Evolutionary conservation across 2,888 invertebrate genomes (phyloP).

Genomic region (Tribolium freemani): DNA sequence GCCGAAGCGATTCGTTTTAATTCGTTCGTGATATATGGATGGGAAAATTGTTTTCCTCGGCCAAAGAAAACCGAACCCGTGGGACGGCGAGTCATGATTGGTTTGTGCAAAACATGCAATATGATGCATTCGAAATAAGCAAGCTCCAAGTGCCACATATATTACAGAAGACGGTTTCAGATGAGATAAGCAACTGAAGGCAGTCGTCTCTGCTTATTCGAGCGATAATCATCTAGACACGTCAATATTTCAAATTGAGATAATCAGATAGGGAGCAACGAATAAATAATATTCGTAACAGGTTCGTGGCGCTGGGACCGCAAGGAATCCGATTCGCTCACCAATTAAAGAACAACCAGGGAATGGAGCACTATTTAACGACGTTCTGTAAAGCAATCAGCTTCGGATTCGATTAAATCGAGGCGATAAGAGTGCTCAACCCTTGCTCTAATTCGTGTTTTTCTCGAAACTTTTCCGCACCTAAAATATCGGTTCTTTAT

Average conservation of each 20-base stretch:
- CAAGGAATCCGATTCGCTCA: conserved; percentile 22
- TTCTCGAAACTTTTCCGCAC: conserved; percentile 1
- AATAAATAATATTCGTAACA: conserved; percentile 35
- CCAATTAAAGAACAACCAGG: conserved; percentile 41
- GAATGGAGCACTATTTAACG: conserved; percentile 32
- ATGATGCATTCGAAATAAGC: conserved; percentile 25
- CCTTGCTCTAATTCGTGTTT: conserved; percentile 41
- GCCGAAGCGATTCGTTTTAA: conserved; percentile 38
- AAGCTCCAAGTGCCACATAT: conserved; percentile 17
- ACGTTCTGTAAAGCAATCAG: conserved; percentile 43
- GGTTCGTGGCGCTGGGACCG: conserved; percentile 8
- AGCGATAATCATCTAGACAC: conserved; percentile 48
- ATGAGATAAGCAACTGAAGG: conserved; percentile 46
- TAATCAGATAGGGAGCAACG: conserved; percentile 43
- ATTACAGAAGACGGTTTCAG: conserved; percentile 44
- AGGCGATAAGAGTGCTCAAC: conserved; percentile 46
- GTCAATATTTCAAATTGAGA: conserved; percentile 50
- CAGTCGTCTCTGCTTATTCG: conserved; percentile 34
- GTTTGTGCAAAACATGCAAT: conserved; percentile 22
- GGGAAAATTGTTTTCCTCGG: conserved; percentile 28
- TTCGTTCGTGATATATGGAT: conserved; percentile 17
- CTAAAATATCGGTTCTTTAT: background rate
- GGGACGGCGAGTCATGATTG: background rate
- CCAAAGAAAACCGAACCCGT: background rate
- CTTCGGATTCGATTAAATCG: conserved; percentile 48